Percentiles rank a stretch among this genome's conserved stretches.
phyloP scores from a whole-genome alignment of 2,888 invertebrate genomes.

The Parelbella ahira region DNA sequence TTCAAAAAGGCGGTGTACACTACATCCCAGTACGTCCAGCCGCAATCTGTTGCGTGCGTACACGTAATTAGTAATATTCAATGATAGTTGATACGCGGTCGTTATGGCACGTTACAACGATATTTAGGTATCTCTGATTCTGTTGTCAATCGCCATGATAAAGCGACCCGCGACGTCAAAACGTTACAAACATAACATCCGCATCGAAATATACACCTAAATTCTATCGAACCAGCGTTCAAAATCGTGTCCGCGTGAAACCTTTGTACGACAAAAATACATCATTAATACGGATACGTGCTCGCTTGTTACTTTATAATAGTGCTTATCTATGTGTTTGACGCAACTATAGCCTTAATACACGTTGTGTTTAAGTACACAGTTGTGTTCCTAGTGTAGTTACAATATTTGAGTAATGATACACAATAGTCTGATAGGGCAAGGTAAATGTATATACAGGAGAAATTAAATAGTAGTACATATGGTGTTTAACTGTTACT shows the following conservation, averaged over 20 bases:
- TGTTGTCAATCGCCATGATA: constrained; percentile 30
- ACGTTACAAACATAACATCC: constrained; percentile 1
- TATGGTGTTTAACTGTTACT: no score
- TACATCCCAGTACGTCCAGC: no score
- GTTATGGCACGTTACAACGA: constrained; percentile 56
- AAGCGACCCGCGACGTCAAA: constrained; percentile 11
- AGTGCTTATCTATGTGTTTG: constrained; percentile 3
- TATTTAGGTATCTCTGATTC: constrained; percentile 48
- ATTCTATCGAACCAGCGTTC: neutral
- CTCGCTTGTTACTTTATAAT: constrained; percentile 11
- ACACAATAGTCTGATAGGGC: constrained; percentile 3
- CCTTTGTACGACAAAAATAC: neutral
- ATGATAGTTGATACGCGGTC: constrained; percentile 51
- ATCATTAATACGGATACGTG: constrained; percentile 6
- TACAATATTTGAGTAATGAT: constrained; percentile 9
- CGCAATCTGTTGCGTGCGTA: constrained; percentile 46
- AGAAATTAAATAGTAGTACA: no score
- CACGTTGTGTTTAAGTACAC: neutral
- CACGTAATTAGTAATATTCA: constrained; percentile 64
- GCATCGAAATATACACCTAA: constrained; percentile 2
- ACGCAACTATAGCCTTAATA: neutral
- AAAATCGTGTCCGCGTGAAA: neutral
- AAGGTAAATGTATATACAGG: neutral
- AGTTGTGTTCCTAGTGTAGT: neutral
- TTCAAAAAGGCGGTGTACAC: no score